These are phyloP conservation scores for Acleris literana DNA, from an alignment of 2,888 invertebrate species.

Conservation along the genomic window DNA sequence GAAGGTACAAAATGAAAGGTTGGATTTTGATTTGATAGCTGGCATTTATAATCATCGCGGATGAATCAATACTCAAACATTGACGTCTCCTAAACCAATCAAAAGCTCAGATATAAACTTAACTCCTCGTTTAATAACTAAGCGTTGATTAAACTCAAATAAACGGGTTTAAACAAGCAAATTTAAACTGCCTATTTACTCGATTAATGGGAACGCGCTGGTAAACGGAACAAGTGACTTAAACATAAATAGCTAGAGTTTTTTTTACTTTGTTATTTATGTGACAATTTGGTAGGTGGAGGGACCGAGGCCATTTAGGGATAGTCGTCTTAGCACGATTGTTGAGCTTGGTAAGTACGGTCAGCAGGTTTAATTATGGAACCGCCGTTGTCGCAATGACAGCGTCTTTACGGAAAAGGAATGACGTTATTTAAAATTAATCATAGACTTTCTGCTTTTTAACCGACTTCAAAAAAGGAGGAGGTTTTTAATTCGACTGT, in stretches of 20 bases:
- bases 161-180: slow-evolving; percentile 26
- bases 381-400: too few species aligned
- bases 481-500: too few species aligned
- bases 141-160: slow-evolving; percentile 34
- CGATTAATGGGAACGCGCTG: slow-evolving; percentile 32
- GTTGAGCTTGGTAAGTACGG: not conserved
- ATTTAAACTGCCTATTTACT: slow-evolving; percentile 33
- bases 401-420: too few species aligned
- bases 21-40: too few species aligned
- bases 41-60: too few species aligned
- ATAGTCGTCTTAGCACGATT: not conserved
- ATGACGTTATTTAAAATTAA: too few species aligned
- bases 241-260: slow-evolving; percentile 53
- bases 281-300: slow-evolving; percentile 59
- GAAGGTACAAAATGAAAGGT: too few species aligned
- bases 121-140: slow-evolving; percentile 16
- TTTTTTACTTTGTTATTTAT: slow-evolving; percentile 70
- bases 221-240: slow-evolving; percentile 35
- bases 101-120: slow-evolving; percentile 5
- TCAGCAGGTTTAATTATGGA: not conserved
- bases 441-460: too few species aligned
- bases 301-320: not conserved
- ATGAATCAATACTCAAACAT: not conserved
- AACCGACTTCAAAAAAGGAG: too few species aligned
- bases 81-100: not conserved